phyloP scores from a whole-genome alignment of 2,888 invertebrate genomes.

The Clunio marinus region DNA sequence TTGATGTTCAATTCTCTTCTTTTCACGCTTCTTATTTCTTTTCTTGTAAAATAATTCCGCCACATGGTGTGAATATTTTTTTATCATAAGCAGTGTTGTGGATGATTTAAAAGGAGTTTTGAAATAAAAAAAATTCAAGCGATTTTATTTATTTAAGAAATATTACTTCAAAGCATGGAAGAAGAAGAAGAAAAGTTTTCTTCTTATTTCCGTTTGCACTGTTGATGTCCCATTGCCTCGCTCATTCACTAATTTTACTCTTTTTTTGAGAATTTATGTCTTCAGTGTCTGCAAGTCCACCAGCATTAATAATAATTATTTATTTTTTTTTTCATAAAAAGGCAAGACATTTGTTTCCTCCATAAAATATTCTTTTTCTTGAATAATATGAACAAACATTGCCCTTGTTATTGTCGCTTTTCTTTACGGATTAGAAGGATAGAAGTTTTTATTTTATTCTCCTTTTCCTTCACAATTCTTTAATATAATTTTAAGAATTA shows the following conservation, averaged over 20 bases:
- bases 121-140: neutral
- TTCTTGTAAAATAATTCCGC: neutral
- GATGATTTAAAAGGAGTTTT: neutral
- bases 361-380: neutral
- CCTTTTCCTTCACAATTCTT: neutral
- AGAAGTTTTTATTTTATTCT: neutral
- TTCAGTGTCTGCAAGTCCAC: neutral
- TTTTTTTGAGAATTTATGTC: neutral
- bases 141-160: neutral
- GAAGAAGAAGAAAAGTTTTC: neutral
- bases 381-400: too few relatives aligned
- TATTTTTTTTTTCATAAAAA: too few relatives aligned
- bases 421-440: constrained; percentile 10
- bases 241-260: neutral
- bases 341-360: neutral
- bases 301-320: neutral
- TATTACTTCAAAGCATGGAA: neutral
- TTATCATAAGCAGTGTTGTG: neutral
- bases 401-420: too few relatives aligned
- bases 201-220: neutral
- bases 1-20: neutral
- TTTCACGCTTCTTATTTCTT: too few relatives aligned
- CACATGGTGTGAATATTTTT: constrained; percentile 20
- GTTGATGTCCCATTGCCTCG: constrained; percentile 14
- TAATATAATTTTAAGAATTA: neutral